Percentiles rank a stretch among this genome's conserved stretches.
These are phyloP conservation scores for Megaleporinus macrocephalus DNA, from an alignment of 2,113 vertebrate genomes.

Conservation along the genomic window DNA sequence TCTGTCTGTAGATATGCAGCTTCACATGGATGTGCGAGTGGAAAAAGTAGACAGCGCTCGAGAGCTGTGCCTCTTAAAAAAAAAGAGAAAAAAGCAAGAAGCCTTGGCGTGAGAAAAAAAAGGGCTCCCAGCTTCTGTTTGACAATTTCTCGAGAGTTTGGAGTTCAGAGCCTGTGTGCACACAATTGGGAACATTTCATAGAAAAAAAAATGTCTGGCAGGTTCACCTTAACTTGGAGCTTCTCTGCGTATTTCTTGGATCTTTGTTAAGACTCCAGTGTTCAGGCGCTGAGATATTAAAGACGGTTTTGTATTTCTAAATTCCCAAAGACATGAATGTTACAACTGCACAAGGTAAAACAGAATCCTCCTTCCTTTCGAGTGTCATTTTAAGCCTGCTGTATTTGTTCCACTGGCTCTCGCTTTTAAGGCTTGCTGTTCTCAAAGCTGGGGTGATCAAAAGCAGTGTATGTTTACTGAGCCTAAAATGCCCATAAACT, in stretches of 20 bases:
- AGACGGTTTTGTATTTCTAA: slow-evolving; percentile 2
- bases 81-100: not conserved
- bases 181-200: slow-evolving; percentile 21
- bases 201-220: slow-evolving; percentile 32
- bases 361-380: not conserved
- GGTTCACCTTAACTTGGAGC: slow-evolving; percentile 1
- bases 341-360: not conserved
- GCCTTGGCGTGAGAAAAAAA: slow-evolving; percentile 14
- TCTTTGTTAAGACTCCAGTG: slow-evolving; percentile 7
- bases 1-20: slow-evolving; percentile 39
- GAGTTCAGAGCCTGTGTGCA: slow-evolving; percentile 25
- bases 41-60: slow-evolving; percentile 6
- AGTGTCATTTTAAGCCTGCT: not conserved
- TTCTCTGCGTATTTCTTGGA: not conserved
- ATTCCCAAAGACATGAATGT: not conserved
- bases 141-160: slow-evolving; percentile 21
- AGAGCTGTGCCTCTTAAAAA: slow-evolving; percentile 4
- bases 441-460: not conserved
- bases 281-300: not conserved
- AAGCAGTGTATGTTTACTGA: not conserved
- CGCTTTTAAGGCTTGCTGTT: not conserved
- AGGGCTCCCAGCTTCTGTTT: slow-evolving; percentile 18
- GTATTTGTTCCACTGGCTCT: not conserved
- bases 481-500: not conserved
- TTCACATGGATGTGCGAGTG: slow-evolving; percentile 19